Evolutionary conservation across 2,797 vertebrate species (phyloP).

Genomic region (Pampus argenteus): DNA sequence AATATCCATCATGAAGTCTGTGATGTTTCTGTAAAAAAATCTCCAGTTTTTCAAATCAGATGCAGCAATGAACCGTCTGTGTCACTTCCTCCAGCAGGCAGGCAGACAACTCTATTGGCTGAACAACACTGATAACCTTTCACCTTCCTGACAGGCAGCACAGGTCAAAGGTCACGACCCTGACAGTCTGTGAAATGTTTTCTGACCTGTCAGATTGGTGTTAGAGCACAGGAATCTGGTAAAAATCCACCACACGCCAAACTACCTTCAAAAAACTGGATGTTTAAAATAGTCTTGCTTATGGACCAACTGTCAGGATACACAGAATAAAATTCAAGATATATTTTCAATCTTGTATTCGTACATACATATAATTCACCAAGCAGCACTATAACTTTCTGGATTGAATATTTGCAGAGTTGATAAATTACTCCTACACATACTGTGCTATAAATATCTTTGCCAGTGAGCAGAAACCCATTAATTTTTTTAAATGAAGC

Average conservation of each 20-base stretch:
- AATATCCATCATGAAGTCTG: not conserved
- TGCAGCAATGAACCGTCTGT: not conserved
- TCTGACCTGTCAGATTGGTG: not conserved
- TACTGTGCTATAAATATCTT: not conserved
- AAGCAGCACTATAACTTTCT: too few species aligned
- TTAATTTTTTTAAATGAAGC: not conserved
- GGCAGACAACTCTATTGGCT: constrained; percentile 35
- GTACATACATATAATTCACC: not conserved
- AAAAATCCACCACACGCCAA: not conserved
- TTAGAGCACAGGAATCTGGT: not conserved
- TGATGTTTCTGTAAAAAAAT: constrained; percentile 20
- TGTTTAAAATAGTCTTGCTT: not conserved
- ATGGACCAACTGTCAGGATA: not conserved
- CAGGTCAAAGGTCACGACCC: constrained; percentile 29
- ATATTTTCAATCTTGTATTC: not conserved
- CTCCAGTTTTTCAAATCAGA: constrained; percentile 22
- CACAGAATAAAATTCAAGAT: not conserved
- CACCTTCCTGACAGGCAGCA: not conserved
- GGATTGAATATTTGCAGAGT: not conserved
- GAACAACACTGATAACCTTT: not conserved
- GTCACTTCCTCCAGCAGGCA: constrained; percentile 47
- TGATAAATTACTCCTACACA: not conserved
- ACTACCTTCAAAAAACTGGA: not conserved
- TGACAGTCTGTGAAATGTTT: not conserved
- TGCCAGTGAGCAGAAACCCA: not conserved